A percentile compares a stretch with the other conserved stretches of the same genome.
These are phyloP conservation scores for Deilephila porcellus DNA, from an alignment of 2,888 invertebrate species.

Conservation along the genomic window DNA sequence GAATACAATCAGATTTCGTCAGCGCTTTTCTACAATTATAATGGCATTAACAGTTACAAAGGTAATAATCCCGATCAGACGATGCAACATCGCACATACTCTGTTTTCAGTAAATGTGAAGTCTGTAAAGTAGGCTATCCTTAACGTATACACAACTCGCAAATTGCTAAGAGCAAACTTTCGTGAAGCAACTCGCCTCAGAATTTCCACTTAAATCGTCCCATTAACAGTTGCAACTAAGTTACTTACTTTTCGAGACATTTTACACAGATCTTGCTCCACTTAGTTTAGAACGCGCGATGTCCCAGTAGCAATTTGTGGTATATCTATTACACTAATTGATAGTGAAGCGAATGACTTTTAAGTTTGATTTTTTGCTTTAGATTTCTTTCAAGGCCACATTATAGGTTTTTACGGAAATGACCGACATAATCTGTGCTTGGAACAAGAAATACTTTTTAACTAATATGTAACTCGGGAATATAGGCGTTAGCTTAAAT, in stretches of 20 bases:
- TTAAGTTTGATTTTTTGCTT: neutral
- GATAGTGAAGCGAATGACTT: neutral
- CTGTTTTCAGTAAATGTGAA: neutral
- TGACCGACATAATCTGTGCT: no score
- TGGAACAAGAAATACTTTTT: no score
- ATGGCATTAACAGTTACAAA: no score
- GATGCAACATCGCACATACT: no score
- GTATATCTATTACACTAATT: neutral
- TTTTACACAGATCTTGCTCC: constrained; percentile 5
- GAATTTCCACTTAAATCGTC: constrained; percentile 11
- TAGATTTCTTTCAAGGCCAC: no score
- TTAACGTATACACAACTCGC: constrained; percentile 9
- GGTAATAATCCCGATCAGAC: no score
- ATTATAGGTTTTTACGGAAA: no score
- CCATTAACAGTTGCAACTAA: constrained; percentile 22
- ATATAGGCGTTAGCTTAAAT: no score
- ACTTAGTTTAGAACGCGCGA: neutral
- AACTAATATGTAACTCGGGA: no score
- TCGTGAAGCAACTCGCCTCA: neutral
- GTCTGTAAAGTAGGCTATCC: neutral
- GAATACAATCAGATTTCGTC: no score
- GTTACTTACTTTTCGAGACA: constrained; percentile 6
- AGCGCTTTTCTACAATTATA: no score
- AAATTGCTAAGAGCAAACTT: constrained; percentile 19
- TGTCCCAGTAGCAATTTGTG: no score